Conservation (phyloP, 1,140 invertebrate genomes). For the Polypedilum pembai region DNA sequence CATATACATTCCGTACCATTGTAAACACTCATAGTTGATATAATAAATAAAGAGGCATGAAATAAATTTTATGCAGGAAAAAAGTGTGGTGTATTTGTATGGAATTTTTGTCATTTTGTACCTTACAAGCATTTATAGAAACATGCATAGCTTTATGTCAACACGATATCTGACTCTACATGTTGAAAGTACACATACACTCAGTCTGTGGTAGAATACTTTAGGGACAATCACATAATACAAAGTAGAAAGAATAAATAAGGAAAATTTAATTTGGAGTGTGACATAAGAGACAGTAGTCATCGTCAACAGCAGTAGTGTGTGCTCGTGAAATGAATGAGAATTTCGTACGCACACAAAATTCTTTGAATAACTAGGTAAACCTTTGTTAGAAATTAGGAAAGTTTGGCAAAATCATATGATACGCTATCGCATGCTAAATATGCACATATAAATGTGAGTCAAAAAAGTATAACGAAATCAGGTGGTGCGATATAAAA, state of each 20-base stretch:
- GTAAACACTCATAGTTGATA: not conserved
- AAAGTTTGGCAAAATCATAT: too few species aligned
- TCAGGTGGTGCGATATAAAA: too few species aligned
- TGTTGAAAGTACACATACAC: not conserved
- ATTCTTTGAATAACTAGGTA: too few species aligned
- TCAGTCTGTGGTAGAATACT: not conserved
- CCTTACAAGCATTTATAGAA: not conserved
- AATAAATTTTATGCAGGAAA: slow-evolving; percentile 14
- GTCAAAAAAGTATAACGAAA: too few species aligned
- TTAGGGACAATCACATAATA: slow-evolving; percentile 6
- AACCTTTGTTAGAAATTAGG: too few species aligned
- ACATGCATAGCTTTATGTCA: not conserved
- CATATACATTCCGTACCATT: not conserved
- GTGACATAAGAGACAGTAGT: too few species aligned
- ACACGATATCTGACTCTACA: not conserved
- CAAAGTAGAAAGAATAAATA: not conserved
- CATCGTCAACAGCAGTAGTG: too few species aligned
- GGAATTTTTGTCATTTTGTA: not conserved
- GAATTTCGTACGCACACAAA: too few species aligned
- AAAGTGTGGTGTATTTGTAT: not conserved
- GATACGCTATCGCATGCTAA: too few species aligned
- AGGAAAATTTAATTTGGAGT: not conserved
- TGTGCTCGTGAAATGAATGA: too few species aligned
- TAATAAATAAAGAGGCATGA: slow-evolving; percentile 13
- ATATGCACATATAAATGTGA: too few species aligned